Base-by-base conservation (phyloP, 2,113 vertebrate genomes). In the Sapajus apella region DNA sequence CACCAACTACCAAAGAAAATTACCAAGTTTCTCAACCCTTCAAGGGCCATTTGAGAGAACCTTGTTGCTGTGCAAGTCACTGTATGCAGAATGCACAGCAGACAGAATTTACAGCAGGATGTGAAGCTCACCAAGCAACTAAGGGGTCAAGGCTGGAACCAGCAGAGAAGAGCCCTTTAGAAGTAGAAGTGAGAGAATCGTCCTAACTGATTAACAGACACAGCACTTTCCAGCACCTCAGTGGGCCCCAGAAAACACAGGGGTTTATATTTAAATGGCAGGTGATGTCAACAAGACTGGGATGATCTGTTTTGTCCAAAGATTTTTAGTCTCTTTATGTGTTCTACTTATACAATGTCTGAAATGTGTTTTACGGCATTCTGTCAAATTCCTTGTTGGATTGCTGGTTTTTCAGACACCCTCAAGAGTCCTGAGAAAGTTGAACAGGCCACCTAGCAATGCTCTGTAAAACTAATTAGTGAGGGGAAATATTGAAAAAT, bases 41-140 rank as follows among this genome's bases (percentile, higher is more conserved):
- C 12, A 23, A 56, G 32, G 10, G 6, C 45, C 7, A 20, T 18
- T n/a, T 61, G 11, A 82, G 32, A 92, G 40, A 10, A 43, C 2
- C 3, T 2, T 8, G 4, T 23, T 20, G 11, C 11, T 52, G 14
- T 6, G 12, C 16, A n/a, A 5, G 21, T 16, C 1, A 1, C 47
- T n/a, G 27, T n/a, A 52, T 21, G 68, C 12, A 21, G 5, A 11
- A 16, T 5, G 7, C 30, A 32, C 6, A 23, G 27, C 35, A 82
- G 56, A 40, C 5, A 11, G 13, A 37, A 45, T 20, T 72, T 52
- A 27, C 23, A 58, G 40, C 40, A 13, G 11, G 23, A 8, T 76
- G 1, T 18, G 47, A n/a, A 82, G 25, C 50, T 43, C 11, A 25
- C 17, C 1, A 9, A 82, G 13, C 6, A 23, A 35, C 16, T 21